phyloP scores from a whole-genome alignment of 1,140 invertebrate species.

The Tachypleus tridentatus region DNA sequence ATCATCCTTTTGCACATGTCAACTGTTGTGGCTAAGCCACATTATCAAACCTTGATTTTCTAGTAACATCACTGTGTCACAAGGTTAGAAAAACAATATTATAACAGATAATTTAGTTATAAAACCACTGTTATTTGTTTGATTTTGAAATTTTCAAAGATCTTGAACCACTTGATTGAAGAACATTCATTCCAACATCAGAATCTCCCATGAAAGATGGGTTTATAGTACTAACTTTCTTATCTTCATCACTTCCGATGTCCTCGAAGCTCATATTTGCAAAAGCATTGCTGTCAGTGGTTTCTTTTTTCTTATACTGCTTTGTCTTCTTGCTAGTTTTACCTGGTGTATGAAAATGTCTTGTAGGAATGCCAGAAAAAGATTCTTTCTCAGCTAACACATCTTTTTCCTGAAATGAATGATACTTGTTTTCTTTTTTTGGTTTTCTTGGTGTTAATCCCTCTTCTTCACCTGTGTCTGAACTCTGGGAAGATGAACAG shows the following conservation, averaged over 20 bases:
- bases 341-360: conserved; percentile 14
- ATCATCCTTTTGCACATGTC: no score
- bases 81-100: no score
- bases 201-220: no score
- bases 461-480: background rate
- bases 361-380: conserved; percentile 12
- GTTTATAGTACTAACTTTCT: no score
- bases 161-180: no score
- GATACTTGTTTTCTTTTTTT: conserved; percentile 15
- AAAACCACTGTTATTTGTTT: no score
- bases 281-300: conserved; percentile 40
- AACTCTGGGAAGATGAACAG: background rate
- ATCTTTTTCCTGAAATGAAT: conserved; percentile 13
- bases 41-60: no score
- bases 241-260: conserved; percentile 52
- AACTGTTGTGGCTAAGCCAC: no score
- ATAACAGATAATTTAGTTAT: no score
- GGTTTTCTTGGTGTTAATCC: background rate
- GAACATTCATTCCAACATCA: no score
- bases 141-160: no score
- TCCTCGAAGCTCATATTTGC: conserved; percentile 70
- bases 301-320: conserved; percentile 18
- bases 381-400: conserved; percentile 12
- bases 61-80: no score
- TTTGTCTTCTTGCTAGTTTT: conserved; percentile 22